phyloP scores from a whole-genome alignment of 2,797 vertebrate species.

The Xiphorhynchus erythropygius region DNA sequence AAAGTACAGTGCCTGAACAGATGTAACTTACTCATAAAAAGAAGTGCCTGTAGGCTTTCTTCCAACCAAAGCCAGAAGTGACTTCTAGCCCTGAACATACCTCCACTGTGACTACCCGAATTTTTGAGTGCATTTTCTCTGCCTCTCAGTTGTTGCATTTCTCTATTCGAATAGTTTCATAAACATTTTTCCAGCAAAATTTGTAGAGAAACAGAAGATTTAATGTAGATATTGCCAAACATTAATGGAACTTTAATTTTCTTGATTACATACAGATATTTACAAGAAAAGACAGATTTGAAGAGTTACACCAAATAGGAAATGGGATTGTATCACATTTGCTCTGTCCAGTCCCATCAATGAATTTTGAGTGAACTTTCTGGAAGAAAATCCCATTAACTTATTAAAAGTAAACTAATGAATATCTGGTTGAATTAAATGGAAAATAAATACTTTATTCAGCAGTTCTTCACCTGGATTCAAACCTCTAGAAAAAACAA shows the following conservation, averaged over 20 bases:
- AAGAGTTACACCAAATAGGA: background rate
- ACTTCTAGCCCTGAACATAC: slow-evolving; percentile 50
- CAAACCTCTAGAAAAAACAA: background rate
- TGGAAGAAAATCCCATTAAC: background rate
- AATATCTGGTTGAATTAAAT: background rate
- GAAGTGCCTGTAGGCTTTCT: slow-evolving; percentile 44
- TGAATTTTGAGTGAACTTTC: background rate
- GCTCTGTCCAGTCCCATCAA: background rate
- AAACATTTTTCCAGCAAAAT: background rate
- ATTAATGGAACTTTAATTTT: background rate
- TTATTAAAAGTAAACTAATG: background rate
- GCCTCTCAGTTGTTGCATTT: background rate
- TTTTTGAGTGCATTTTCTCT: background rate
- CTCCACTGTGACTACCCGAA: background rate
- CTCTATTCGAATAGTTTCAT: background rate
- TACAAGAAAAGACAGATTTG: background rate
- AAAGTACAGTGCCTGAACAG: slow-evolving; percentile 65
- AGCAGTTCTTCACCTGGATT: background rate
- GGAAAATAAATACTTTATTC: background rate
- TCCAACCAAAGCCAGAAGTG: slow-evolving; percentile 50
- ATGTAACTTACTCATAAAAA: slow-evolving; percentile 56
- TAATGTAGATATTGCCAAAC: background rate
- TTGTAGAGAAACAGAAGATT: background rate
- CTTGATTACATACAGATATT: background rate
- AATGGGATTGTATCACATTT: accelerated